These are phyloP conservation scores for Tenebrio molitor DNA, from an alignment of 1,140 invertebrate species.

Conservation along the genomic window DNA sequence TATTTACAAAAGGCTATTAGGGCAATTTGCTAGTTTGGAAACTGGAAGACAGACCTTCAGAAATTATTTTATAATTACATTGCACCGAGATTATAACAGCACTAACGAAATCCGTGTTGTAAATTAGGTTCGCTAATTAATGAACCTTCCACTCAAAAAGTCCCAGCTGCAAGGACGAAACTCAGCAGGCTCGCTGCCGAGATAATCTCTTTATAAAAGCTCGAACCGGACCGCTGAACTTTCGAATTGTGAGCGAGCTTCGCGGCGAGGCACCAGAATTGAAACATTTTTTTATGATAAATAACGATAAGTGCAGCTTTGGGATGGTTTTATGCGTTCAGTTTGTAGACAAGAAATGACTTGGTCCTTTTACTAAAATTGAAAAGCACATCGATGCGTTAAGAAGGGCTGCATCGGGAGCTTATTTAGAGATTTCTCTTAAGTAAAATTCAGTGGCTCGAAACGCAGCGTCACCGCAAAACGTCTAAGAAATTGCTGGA, in stretches of 20 bases:
- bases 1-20: conserved; percentile 26
- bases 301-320: conserved; percentile 13
- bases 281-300: conserved; percentile 11
- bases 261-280: neutral
- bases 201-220: conserved; percentile 10
- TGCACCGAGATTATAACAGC: conserved; percentile 19
- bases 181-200: neutral
- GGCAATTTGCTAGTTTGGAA: conserved; percentile 16
- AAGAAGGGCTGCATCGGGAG: neutral
- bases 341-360: neutral
- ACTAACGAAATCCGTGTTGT: conserved; percentile 7
- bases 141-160: conserved; percentile 9
- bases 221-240: conserved; percentile 1
- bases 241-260: neutral
- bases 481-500: too few species aligned
- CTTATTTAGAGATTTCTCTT: conserved; percentile 14
- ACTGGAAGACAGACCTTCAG: conserved; percentile 12
- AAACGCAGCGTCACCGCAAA: neutral
- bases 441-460: conserved; percentile 21
- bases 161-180: neutral
- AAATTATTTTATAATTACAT: conserved; percentile 25
- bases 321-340: neutral
- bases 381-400: conserved; percentile 33
- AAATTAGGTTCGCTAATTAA: conserved; percentile 26
- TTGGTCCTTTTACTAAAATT: conserved; percentile 31